Conservation (phyloP, 1,140 invertebrate genomes). For the Hetaerina americana region DNA sequence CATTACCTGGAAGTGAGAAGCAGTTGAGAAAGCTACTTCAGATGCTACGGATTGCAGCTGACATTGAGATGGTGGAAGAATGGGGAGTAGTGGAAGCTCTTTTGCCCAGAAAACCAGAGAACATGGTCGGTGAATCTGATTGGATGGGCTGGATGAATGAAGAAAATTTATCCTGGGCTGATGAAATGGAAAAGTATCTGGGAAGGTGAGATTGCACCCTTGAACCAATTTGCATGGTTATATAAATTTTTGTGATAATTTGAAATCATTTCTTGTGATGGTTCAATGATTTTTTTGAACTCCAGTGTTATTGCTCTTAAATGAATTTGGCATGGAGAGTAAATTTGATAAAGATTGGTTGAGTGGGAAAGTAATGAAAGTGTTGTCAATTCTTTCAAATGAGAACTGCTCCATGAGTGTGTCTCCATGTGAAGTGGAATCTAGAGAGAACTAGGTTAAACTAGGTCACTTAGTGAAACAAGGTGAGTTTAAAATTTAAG, state of each 20-base stretch:
- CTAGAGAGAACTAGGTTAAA: no score
- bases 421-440: no score
- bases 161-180: background rate
- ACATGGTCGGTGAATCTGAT: background rate
- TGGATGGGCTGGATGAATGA: background rate
- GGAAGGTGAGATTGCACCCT: background rate
- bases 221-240: background rate
- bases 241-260: background rate
- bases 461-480: no score
- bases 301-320: no score
- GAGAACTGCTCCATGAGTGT: no score
- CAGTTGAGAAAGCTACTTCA: slow-evolving; percentile 41
- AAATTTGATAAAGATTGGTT: no score
- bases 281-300: no score
- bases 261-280: slow-evolving; percentile 3
- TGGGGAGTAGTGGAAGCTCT: background rate
- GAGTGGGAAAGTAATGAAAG: no score
- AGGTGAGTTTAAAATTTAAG: no score
- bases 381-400: no score
- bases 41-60: slow-evolving; percentile 45
- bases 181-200: background rate
- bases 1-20: slow-evolving; percentile 14
- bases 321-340: no score
- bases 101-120: background rate
- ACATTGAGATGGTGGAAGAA: slow-evolving; percentile 30